These are phyloP conservation scores for Mesochorus sp. DNA, from an alignment of 2,888 invertebrate species.

Conservation along the genomic window DNA sequence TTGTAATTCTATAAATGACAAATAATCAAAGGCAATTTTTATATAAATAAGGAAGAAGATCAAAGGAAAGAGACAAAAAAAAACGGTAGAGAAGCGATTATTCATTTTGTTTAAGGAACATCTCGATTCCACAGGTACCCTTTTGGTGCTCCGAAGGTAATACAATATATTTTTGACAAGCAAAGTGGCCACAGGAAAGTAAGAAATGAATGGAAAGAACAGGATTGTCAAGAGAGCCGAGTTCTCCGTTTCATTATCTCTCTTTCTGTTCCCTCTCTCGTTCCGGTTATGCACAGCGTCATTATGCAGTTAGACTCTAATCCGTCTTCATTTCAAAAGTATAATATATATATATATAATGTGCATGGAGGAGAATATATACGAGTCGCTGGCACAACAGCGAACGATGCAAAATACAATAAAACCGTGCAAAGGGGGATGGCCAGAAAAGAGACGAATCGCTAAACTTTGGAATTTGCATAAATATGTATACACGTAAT, in stretches of 20 bases:
- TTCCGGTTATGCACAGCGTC: constrained; percentile 65
- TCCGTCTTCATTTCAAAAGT: constrained; percentile 62
- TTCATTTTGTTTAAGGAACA: too few species aligned
- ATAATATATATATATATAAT: too few species aligned
- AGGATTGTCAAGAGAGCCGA: constrained; percentile 28
- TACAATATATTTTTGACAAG: neutral
- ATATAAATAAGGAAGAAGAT: too few species aligned
- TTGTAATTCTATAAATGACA: too few species aligned
- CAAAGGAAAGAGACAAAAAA: too few species aligned
- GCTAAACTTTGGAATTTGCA: constrained; percentile 10
- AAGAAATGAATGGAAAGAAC: constrained; percentile 51
- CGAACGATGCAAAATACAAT: constrained; percentile 19
- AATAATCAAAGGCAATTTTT: too few species aligned
- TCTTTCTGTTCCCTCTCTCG: constrained; percentile 60
- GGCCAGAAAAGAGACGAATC: constrained; percentile 17
- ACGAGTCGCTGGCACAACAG: constrained; percentile 36
- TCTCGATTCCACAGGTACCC: neutral
- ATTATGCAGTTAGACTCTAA: constrained; percentile 66
- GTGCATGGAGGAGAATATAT: too few species aligned
- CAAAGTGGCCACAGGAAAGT: neutral
- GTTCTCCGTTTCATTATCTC: constrained; percentile 27
- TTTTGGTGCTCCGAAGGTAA: too few species aligned
- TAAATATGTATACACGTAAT: too few species aligned
- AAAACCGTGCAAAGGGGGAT: too few species aligned
- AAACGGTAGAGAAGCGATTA: too few species aligned